These are phyloP conservation scores for Cyanoderma ruficeps DNA, from an alignment of 2,113 vertebrate genomes.

Conservation along the genomic window DNA sequence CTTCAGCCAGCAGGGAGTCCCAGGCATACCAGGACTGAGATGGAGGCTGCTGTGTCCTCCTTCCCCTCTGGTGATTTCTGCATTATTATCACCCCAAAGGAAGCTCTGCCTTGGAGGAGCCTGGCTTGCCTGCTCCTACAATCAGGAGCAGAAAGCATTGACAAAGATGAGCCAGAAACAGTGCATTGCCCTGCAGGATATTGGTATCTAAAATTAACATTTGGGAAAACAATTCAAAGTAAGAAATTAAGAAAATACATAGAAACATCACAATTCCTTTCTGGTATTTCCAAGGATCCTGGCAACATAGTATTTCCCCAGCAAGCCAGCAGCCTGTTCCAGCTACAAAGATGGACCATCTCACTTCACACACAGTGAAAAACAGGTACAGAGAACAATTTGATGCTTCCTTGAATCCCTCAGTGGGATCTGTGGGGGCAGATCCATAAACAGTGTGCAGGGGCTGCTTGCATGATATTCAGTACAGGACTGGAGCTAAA, in stretches of 20 bases:
- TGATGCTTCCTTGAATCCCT: background rate
- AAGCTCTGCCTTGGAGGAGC: background rate
- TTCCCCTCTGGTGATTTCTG: background rate
- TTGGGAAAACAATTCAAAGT: background rate
- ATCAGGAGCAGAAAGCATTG: accelerated
- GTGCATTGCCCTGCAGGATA: background rate
- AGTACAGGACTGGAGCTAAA: background rate
- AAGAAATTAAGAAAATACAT: background rate
- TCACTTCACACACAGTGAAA: background rate
- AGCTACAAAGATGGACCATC: background rate
- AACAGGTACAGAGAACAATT: background rate
- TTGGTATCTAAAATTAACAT: background rate
- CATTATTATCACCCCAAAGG: background rate
- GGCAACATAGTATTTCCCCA: background rate
- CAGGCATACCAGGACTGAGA: background rate
- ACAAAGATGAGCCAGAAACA: background rate
- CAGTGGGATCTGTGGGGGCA: background rate
- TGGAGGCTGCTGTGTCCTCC: background rate
- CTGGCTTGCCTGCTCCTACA: background rate
- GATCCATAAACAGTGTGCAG: background rate
- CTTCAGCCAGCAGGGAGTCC: background rate
- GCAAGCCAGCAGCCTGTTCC: background rate
- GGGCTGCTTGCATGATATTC: background rate
- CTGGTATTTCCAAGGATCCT: background rate
- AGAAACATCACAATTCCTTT: background rate